Percentiles rank a stretch among this genome's conserved stretches.
Evolutionary conservation across 2,888 invertebrate species (phyloP).

Genomic region (Rhyacophila evoluta): DNA sequence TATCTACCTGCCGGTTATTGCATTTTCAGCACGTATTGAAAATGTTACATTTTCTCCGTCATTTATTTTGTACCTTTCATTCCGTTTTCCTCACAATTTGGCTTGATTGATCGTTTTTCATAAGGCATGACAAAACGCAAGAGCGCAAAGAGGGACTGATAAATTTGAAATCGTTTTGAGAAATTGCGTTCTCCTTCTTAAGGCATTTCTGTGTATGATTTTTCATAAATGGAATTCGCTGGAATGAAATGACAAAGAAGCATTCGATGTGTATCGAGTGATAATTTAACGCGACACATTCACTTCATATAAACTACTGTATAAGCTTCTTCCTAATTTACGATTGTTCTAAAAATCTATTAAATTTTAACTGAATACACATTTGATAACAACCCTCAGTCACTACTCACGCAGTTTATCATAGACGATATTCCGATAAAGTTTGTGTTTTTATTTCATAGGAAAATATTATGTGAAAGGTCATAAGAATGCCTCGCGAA

Average conservation of each 20-base stretch:
- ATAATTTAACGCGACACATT: too few relatives aligned
- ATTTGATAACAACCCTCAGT: too few relatives aligned
- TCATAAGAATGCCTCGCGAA: background rate
- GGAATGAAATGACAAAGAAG: too few relatives aligned
- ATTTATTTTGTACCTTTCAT: slow-evolving; percentile 17
- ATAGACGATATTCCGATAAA: too few relatives aligned
- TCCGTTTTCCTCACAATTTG: slow-evolving; percentile 6
- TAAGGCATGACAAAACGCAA: slow-evolving; percentile 10
- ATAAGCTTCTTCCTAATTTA: too few relatives aligned
- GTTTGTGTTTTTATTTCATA: too few relatives aligned
- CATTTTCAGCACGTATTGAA: slow-evolving; percentile 7
- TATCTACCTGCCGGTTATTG: background rate
- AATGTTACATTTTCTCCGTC: background rate
- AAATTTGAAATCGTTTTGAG: slow-evolving; percentile 10
- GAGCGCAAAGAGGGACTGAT: slow-evolving; percentile 2
- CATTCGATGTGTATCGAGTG: too few relatives aligned
- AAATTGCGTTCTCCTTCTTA: background rate
- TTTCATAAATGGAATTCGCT: background rate
- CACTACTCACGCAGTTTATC: too few relatives aligned
- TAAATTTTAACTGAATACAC: too few relatives aligned
- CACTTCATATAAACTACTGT: too few relatives aligned
- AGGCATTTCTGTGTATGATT: background rate
- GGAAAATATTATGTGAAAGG: background rate
- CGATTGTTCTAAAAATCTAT: too few relatives aligned
- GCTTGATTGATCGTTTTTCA: slow-evolving; percentile 18